These are phyloP conservation scores for Malacoctenus gilli DNA, from an alignment of 2,797 vertebrate genomes.

Conservation along the genomic window DNA sequence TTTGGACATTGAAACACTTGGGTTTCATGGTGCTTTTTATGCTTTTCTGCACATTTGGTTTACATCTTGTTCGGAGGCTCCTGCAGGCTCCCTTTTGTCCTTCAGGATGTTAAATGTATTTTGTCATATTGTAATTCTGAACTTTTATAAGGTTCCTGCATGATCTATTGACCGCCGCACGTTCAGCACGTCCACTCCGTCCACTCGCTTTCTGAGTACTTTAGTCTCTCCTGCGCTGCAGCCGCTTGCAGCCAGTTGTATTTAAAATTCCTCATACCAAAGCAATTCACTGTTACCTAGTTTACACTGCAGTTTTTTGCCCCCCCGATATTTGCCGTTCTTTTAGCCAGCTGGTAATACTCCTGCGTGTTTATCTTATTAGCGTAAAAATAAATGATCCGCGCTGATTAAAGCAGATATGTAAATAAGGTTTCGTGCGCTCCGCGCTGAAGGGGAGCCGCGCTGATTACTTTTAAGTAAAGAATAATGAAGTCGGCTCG, in stretches of 20 bases:
- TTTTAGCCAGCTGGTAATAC: constrained; percentile 79
- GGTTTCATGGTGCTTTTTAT: constrained; percentile 79
- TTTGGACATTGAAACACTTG: constrained; percentile 81
- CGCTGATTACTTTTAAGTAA: constrained; percentile 81
- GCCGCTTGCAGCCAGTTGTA: constrained; percentile 37
- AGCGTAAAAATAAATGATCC: constrained; percentile 79
- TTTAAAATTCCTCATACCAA: constrained; percentile 70
- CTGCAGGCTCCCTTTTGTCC: constrained; percentile 51
- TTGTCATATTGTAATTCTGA: constrained; percentile 50
- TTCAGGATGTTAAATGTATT: constrained; percentile 60
- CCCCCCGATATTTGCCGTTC: constrained; percentile 45
- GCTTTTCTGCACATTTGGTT: constrained; percentile 73
- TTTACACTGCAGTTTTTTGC: constrained; percentile 53
- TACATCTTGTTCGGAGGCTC: constrained; percentile 69
- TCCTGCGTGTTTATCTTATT: constrained; percentile 77
- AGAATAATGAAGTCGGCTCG: constrained; percentile 74
- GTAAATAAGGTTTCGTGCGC: constrained; percentile 73
- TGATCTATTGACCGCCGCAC: constrained; percentile 45
- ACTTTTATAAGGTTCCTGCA: constrained; percentile 39
- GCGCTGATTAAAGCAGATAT: constrained; percentile 80
- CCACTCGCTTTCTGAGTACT: constrained; percentile 12
- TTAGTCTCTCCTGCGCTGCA: constrained; percentile 14
- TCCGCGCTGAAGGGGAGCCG: constrained; percentile 49
- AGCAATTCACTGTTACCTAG: constrained; percentile 58
- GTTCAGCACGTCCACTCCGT: constrained; percentile 40